Evolutionary conservation across 2,888 invertebrate species (phyloP), one percentile per base, ranked within the genome.

Genomic region (Melanargia galathea): DNA sequence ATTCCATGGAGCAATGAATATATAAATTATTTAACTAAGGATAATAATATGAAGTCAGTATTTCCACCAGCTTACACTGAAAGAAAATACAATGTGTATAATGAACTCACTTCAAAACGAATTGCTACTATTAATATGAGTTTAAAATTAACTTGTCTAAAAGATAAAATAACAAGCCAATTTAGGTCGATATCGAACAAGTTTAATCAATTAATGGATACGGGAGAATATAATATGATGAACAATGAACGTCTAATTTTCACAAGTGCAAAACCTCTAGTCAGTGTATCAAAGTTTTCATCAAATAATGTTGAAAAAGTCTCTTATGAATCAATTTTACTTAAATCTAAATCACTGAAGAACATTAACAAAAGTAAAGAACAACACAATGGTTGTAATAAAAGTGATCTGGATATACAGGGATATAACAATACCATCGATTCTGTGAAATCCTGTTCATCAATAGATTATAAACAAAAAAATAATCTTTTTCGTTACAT

Each of bases 1-100:
- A 78, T 90, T 57, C 79, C 82, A 0, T 90, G 90, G 90, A 78
- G 73, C 63, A 66, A 71, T 8, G 58, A 64, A 7, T 84, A 72
- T 62, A 73, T 80, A 24, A 74, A 82, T 20, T 89, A 85, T 69
- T 70, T 90, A 58, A 71, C 70, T 35, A 75, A 77, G 26, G 7
- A 11, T 35, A 81, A 16, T 35, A 81, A 16, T 55, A 70, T 13
- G 43, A 70, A 67, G 10, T 56, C 63, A 1, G 66, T 71, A 20
- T 62, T 72, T 0, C 57, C 70, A 16, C 75, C 83, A 5, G 69
- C 78, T 4, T 63, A 67, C 38, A 68, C 79, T 3, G 74, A 64
- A 48, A 78, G 73, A 5, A 68, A 73, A 35, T 82, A 83, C 60
- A 79, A 80, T 60, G 71, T 89, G 5, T 83, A 82, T 66, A 75